Percentiles rank a stretch among this genome's conserved stretches.
Evolutionary conservation across 2,888 invertebrate species (phyloP).

Genomic region (Trissolcus japonicus): DNA sequence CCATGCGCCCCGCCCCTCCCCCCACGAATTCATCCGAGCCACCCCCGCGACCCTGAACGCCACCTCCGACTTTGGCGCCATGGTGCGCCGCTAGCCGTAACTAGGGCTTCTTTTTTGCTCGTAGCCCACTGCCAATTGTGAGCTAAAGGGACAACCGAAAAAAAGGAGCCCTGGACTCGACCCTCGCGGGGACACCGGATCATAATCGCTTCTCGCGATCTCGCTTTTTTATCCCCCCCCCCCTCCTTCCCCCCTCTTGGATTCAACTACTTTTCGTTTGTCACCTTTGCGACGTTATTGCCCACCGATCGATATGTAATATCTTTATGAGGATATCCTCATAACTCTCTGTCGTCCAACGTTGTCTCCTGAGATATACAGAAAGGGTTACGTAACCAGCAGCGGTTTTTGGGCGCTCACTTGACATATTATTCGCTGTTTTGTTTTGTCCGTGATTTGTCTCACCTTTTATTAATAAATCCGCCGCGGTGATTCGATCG

Average conservation of each 20-base stretch:
- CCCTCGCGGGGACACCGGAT: neutral
- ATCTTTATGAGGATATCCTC: conserved; percentile 23
- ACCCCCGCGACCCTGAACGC: conserved; percentile 56
- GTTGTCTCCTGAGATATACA: neutral
- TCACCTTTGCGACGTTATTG: conserved; percentile 23
- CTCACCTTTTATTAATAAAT: neutral
- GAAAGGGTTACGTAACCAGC: neutral
- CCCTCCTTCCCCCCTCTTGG: neutral
- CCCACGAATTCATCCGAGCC: conserved; percentile 55
- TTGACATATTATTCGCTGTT: neutral
- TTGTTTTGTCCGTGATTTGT: conserved; percentile 8
- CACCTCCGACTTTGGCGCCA: conserved; percentile 58
- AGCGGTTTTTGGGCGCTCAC: conserved; percentile 5
- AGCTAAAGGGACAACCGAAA: conserved; percentile 5
- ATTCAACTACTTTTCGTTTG: conserved; percentile 12
- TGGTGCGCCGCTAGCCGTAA: conserved; percentile 54
- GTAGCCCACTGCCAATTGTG: conserved; percentile 28
- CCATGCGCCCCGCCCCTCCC: conserved; percentile 65
- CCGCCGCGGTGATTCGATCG: neutral
- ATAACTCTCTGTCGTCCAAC: neutral
- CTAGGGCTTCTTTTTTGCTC: conserved; percentile 48
- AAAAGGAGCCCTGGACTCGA: conserved; percentile 14
- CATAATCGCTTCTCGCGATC: neutral
- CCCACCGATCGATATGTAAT: conserved; percentile 41
- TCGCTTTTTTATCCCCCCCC: neutral